These are phyloP conservation scores for Tholera decimalis DNA, from an alignment of 2,888 invertebrate genomes.

Conservation along the genomic window DNA sequence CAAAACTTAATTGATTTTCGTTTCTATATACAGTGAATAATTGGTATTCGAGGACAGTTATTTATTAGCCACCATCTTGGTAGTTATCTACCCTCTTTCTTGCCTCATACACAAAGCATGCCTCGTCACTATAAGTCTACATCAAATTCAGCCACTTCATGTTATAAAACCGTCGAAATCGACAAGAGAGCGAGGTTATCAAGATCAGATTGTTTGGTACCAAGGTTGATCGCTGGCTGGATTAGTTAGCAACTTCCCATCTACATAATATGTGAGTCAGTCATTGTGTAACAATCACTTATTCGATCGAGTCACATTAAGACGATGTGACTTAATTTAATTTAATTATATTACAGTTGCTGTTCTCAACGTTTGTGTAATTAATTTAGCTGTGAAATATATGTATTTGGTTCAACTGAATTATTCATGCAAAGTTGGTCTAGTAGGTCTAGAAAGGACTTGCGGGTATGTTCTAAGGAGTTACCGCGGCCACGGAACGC, in stretches of 20 bases:
- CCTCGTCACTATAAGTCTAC: not conserved
- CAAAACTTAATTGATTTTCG: too few relatives aligned
- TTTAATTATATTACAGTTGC: constrained; percentile 17
- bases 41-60: too few relatives aligned
- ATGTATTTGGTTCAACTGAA: not conserved
- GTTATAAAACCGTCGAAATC: constrained; percentile 32
- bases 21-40: too few relatives aligned
- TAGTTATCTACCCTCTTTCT: not conserved
- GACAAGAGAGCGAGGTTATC: constrained; percentile 55
- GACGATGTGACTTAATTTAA: constrained; percentile 1
- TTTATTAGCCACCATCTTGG: not conserved
- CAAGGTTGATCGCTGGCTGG: constrained; percentile 45
- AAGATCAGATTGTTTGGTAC: constrained; percentile 47
- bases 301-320: constrained; percentile 4
- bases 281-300: constrained; percentile 39
- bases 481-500: too few relatives aligned
- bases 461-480: too few relatives aligned
- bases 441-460: too few relatives aligned
- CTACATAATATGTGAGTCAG: constrained; percentile 45
- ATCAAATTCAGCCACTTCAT: not conserved
- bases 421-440: too few relatives aligned
- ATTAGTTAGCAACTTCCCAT: constrained; percentile 40
- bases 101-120: not conserved
- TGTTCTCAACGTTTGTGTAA: not conserved
- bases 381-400: not conserved